Percentiles rank a stretch among this genome's conserved stretches.
These are phyloP conservation scores for Hippopotamus amphibius DNA, from an alignment of 2,113 vertebrate genomes.

Conservation along the genomic window DNA sequence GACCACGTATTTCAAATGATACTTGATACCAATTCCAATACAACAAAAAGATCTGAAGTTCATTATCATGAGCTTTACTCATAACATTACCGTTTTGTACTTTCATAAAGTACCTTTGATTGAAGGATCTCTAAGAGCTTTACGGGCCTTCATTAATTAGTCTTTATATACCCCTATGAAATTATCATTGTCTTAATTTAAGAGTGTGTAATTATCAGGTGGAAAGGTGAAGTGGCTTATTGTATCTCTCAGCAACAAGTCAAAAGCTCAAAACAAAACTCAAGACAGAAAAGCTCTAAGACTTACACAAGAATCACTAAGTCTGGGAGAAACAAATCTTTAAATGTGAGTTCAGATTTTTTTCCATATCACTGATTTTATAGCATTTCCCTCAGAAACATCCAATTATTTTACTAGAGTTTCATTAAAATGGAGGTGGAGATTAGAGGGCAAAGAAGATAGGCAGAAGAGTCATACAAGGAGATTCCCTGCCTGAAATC, in stretches of 20 bases:
- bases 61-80: slow-evolving; percentile 37
- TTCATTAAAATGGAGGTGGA: background rate
- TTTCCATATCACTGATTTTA: slow-evolving; percentile 54
- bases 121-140: slow-evolving; percentile 66
- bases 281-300: slow-evolving; percentile 52
- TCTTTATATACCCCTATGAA: slow-evolving; percentile 37
- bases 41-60: slow-evolving; percentile 33
- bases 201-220: slow-evolving; percentile 52
- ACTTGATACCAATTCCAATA: slow-evolving; percentile 52
- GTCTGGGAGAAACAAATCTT: slow-evolving; percentile 56
- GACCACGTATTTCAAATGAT: slow-evolving; percentile 58
- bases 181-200: slow-evolving; percentile 67
- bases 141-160: slow-evolving; percentile 58
- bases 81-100: slow-evolving; percentile 60
- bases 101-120: slow-evolving; percentile 57
- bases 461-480: background rate
- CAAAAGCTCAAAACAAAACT: slow-evolving; percentile 47
- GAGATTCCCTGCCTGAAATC: background rate
- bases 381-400: slow-evolving; percentile 41
- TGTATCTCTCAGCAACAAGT: slow-evolving; percentile 50
- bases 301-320: slow-evolving; percentile 48
- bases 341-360: slow-evolving; percentile 53
- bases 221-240: slow-evolving; percentile 51
- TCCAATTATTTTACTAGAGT: slow-evolving; percentile 1
- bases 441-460: background rate